Conservation (phyloP, 2,797 vertebrate genomes). For the Notolabrus celidotus region DNA sequence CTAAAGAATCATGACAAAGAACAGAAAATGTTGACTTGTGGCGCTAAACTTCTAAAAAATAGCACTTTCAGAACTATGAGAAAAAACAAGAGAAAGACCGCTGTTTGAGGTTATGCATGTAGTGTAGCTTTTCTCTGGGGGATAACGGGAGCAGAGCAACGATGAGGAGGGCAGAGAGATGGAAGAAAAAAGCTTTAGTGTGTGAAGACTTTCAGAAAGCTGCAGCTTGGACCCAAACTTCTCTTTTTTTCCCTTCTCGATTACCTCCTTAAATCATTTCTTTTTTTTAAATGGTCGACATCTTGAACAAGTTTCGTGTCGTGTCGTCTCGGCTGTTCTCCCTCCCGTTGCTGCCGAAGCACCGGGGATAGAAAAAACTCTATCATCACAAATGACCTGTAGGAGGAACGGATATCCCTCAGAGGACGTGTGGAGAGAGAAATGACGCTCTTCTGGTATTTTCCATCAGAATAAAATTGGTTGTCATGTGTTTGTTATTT, state of each 20-base stretch:
- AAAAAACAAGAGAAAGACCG: constrained; percentile 53
- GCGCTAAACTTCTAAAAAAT: constrained; percentile 78
- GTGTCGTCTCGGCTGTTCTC: constrained; percentile 65
- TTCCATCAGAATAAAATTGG: constrained; percentile 28
- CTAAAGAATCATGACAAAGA: constrained; percentile 55
- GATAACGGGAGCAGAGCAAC: constrained; percentile 18
- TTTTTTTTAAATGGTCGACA: too few species aligned
- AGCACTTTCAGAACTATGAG: constrained; percentile 79
- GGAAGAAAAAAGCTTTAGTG: constrained; percentile 78
- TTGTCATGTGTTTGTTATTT: constrained; percentile 12
- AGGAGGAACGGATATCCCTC: constrained; percentile 43
- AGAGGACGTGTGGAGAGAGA: constrained; percentile 38
- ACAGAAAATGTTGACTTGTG: constrained; percentile 52
- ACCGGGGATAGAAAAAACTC: constrained; percentile 36
- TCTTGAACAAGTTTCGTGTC: constrained; percentile 73
- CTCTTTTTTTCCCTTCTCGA: constrained; percentile 55
- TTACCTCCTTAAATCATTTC: constrained; percentile 76
- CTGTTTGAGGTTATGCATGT: constrained; percentile 72
- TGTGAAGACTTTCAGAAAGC: constrained; percentile 72
- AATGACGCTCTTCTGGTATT: constrained; percentile 41
- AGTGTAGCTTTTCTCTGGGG: constrained; percentile 71
- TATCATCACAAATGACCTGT: constrained; percentile 23
- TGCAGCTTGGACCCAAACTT: constrained; percentile 82
- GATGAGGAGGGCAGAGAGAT: constrained; percentile 38
- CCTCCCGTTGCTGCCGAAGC: constrained; percentile 34